Evolutionary conservation across 2,113 vertebrate species (phyloP).

Genomic region (Scatophagus argus): DNA sequence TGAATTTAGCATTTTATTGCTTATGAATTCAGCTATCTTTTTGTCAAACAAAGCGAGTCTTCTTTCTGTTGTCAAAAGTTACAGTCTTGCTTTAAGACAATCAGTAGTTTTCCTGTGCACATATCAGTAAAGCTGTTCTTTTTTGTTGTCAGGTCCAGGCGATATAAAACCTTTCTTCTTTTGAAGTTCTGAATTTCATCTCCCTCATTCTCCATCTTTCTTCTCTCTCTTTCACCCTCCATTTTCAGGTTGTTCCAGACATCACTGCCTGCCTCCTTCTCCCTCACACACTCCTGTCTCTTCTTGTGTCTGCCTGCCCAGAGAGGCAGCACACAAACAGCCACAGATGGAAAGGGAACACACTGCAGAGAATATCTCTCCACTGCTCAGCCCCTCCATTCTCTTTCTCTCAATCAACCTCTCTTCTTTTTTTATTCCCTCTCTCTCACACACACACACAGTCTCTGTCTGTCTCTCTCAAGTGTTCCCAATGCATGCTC

Average conservation of each 20-base stretch:
- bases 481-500: constrained; percentile 53
- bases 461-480: constrained; percentile 39
- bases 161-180: not conserved
- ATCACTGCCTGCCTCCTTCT: not conserved
- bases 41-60: not conserved
- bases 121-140: not conserved
- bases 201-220: not conserved
- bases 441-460: not conserved
- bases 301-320: constrained; percentile 15
- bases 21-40: not conserved
- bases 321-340: constrained; percentile 49
- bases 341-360: constrained; percentile 24
- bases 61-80: not conserved
- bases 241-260: constrained; percentile 4
- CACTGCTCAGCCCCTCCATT: constrained; percentile 30
- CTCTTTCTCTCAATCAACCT: constrained; percentile 30
- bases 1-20: not conserved
- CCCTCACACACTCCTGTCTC: not conserved
- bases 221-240: not conserved
- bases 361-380: constrained; percentile 48
- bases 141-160: not conserved
- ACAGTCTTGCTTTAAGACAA: not conserved
- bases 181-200: not conserved
- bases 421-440: not conserved
- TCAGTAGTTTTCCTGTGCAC: not conserved